Base-by-base conservation (phyloP, 30 jellyfish, hydroid and myxozoan genomes). In the Chironex yamaguchii region DNA sequence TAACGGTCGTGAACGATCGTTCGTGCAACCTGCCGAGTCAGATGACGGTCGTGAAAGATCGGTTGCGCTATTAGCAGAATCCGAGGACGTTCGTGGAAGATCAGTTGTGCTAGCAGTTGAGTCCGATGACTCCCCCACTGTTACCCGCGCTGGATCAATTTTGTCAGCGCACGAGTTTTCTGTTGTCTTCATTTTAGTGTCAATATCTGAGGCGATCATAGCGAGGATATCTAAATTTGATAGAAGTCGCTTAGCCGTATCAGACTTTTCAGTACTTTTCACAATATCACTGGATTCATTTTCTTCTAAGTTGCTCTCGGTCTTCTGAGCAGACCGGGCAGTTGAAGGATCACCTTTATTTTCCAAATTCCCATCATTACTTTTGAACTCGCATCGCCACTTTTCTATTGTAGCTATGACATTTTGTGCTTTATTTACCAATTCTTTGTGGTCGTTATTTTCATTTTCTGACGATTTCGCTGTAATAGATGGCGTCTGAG, bases 191-290 rank as follows among this genome's bases (percentile, higher is more conserved):
- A 26, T 50, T 27, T 33, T 29, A 28, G 24, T 13, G 3, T 36
- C 52, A 42, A 0, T 9, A 13, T 89, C 95, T 27, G 95, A 72
- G 27, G 95, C 95, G 36, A 85, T 87, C 95, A 85, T 85, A 22
- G 95, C 95, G 4, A 85, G 66, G 36, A 85, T 85, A 73, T 85
- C 95, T 11, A 85, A 42, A 42, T 42, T 42, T 42, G 58, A 42
- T 17, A 42, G 17, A 17, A 9, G 58, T 17, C 17, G 58, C 17
- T 42, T 42, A 42, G 58, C 58, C 9, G 58, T 17, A 17, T 42
- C 58, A 42, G 58, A 6, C 58, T 9, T 42, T 17, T 42, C 58
- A 17, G 9, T 17, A 17, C 58, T 42, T 42, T 42, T 42, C 58
- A 17, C 9, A 9, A 6, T 17, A 17, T 42, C 58, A 9, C 17